Conservation (phyloP, 2,888 invertebrate genomes). For the Ryuthela nishihirai region DNA sequence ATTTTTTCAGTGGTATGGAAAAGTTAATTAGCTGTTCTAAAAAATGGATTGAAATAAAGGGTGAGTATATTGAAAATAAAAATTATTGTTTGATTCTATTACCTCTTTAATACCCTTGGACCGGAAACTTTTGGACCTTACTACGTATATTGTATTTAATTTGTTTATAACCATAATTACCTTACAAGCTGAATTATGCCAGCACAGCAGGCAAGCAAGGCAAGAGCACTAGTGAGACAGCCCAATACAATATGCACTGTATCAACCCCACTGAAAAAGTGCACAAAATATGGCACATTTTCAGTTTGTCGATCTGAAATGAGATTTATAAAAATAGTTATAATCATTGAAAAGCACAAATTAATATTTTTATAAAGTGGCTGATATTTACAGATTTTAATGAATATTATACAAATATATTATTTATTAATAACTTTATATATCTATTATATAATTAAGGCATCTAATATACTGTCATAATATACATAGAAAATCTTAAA, state of each 20-base stretch:
- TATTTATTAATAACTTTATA: background rate
- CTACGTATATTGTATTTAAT: too few species aligned
- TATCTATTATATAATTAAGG: too few species aligned
- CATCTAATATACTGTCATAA: too few species aligned
- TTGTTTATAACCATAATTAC: too few species aligned
- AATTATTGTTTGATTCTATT: too few species aligned
- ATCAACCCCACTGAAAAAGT: conserved; percentile 28
- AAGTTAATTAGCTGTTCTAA: too few species aligned
- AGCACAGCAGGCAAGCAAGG: conserved; percentile 32
- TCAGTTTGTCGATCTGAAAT: conserved; percentile 20
- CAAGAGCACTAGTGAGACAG: conserved; percentile 28
- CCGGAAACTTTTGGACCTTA: too few species aligned
- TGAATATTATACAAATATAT: background rate
- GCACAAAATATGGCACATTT: conserved; percentile 30
- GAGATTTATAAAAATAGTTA: background rate
- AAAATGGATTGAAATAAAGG: too few species aligned
- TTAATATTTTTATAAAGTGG: background rate
- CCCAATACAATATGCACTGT: conserved; percentile 30
- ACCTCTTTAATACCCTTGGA: too few species aligned
- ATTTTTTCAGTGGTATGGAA: too few species aligned
- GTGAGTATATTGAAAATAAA: too few species aligned
- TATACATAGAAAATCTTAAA: too few species aligned
- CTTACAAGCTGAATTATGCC: conserved; percentile 32
- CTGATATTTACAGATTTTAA: background rate
- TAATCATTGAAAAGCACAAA: background rate